A percentile compares a stretch with the other conserved stretches of the same genome.
These are phyloP conservation scores for Chiloscyllium plagiosum DNA, from an alignment of 2,113 vertebrate genomes.

Conservation along the genomic window DNA sequence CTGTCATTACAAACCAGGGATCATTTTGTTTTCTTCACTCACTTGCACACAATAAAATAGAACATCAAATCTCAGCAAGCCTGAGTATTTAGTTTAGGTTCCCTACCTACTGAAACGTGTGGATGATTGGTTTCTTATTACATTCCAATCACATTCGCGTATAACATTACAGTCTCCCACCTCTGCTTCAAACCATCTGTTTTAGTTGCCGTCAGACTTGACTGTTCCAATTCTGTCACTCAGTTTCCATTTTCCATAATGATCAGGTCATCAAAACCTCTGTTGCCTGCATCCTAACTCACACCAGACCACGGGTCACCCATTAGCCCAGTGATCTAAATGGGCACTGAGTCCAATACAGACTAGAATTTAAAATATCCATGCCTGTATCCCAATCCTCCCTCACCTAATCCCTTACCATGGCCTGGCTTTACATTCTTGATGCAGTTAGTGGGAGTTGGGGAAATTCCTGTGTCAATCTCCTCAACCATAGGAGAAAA, in stretches of 20 bases:
- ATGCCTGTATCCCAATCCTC: neutral
- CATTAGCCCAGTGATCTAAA: neutral
- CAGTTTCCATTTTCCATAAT: neutral
- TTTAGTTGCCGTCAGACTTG: too few species aligned
- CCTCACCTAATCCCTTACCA: neutral
- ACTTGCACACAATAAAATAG: neutral
- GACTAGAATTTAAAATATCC: neutral
- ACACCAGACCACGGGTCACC: neutral
- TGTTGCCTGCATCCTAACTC: neutral
- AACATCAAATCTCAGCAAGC: neutral
- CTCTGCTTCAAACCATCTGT: neutral
- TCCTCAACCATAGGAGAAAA: neutral
- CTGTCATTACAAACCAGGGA: neutral
- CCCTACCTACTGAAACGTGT: neutral
- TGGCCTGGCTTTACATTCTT: too few species aligned
- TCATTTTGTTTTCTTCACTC: neutral
- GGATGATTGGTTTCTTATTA: neutral
- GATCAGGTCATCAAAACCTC: neutral
- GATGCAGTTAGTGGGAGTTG: too few species aligned
- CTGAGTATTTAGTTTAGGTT: neutral
- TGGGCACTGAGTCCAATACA: too few species aligned
- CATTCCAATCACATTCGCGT: neutral
- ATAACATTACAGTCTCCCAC: neutral
- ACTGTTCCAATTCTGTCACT: neutral
- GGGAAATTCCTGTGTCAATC: too few species aligned